Percentiles rank a stretch among this genome's conserved stretches.
Conservation (phyloP, 2,797 vertebrate genomes). For the Miichthys miiuy region DNA sequence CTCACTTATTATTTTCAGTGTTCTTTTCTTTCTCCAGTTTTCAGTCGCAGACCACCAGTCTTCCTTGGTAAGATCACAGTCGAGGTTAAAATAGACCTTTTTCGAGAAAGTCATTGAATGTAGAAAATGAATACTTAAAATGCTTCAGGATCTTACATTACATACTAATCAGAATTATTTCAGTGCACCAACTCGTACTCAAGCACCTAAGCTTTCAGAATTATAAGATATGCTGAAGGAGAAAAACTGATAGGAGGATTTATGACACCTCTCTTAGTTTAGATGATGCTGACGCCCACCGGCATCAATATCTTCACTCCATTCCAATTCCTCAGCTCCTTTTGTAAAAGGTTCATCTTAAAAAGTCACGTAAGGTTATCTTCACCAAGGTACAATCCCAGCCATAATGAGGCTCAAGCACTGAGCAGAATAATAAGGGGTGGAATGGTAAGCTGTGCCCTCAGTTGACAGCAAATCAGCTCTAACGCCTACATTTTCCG, state of each 20-base stretch:
- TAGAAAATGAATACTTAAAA: no score
- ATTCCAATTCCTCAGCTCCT: constrained; percentile 57
- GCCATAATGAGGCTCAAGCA: constrained; percentile 67
- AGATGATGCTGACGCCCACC: constrained; percentile 50
- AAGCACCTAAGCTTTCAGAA: constrained; percentile 1
- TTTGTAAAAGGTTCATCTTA: constrained; percentile 63
- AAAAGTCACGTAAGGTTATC: constrained; percentile 77
- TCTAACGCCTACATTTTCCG: constrained; percentile 40
- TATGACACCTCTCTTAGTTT: constrained; percentile 24
- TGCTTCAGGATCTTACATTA: no score
- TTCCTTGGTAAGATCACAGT: no score
- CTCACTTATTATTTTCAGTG: no score
- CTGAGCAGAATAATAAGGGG: constrained; percentile 67
- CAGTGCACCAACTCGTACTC: constrained; percentile 5
- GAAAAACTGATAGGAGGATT: constrained; percentile 27
- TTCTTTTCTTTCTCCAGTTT: no score
- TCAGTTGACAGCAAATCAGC: constrained; percentile 57
- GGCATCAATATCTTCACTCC: constrained; percentile 43
- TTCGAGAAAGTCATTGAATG: no score
- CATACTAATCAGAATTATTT: no score
- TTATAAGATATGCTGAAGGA: neutral
- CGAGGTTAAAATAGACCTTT: no score
- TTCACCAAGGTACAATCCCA: constrained; percentile 60
- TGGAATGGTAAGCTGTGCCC: constrained; percentile 53
- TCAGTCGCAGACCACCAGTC: no score